phyloP scores from a whole-genome alignment of 2,888 invertebrate genomes.

The Drosophila incognita region DNA sequence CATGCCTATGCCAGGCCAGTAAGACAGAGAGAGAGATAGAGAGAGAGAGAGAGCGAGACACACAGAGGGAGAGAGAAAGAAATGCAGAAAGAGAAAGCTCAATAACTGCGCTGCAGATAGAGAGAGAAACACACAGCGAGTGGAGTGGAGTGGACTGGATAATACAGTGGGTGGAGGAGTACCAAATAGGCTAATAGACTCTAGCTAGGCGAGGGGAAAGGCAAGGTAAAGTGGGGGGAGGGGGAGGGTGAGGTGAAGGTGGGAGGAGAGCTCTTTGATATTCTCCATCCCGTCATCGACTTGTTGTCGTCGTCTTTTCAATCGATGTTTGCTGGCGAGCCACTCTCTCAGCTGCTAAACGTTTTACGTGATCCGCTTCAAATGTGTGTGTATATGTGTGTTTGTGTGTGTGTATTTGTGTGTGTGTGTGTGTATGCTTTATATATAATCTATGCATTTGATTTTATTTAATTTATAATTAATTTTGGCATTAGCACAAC shows the following conservation, averaged over 20 bases:
- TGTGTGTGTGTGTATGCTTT: not conserved
- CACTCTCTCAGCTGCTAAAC: slow-evolving; percentile 19
- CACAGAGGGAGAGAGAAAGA: not conserved
- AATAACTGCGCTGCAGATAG: slow-evolving; percentile 1
- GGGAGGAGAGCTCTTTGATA: not conserved
- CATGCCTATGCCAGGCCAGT: slow-evolving; percentile 75
- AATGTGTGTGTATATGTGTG: not conserved
- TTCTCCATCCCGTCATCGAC: not conserved
- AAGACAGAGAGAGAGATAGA: not conserved
- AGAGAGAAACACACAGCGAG: not conserved
- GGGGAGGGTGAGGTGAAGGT: too few relatives aligned
- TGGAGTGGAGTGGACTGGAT: not conserved
- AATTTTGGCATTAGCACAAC: slow-evolving; percentile 78
- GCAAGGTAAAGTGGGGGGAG: too few relatives aligned
- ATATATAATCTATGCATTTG: slow-evolving; percentile 36
- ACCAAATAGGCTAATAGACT: not conserved
- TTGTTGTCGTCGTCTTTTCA: not conserved
- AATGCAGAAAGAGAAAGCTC: not conserved
- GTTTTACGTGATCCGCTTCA: slow-evolving; percentile 42
- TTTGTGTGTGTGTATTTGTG: not conserved
- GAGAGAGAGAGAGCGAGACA: not conserved
- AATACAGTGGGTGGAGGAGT: not conserved
- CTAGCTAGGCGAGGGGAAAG: not conserved
- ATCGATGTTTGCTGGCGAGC: not conserved
- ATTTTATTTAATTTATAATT: slow-evolving; percentile 71